These are phyloP conservation scores for Brachyalestes nurse DNA, from an alignment of 2,797 vertebrate genomes.

Conservation along the genomic window DNA sequence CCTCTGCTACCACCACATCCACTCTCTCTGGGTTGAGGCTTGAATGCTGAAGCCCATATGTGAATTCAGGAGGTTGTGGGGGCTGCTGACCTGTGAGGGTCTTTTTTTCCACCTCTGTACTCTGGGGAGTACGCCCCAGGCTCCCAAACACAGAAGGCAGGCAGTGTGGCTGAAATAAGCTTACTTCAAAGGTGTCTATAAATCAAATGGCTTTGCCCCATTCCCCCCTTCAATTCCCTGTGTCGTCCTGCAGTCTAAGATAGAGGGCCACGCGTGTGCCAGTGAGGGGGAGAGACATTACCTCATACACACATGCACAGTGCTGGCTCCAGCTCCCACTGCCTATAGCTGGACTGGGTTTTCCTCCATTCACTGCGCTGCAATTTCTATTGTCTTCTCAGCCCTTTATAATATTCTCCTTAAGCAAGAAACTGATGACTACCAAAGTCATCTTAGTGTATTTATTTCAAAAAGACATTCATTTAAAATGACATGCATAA, in stretches of 20 bases:
- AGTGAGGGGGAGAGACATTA: conserved; percentile 47
- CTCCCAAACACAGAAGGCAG: conserved; percentile 64
- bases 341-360: neutral
- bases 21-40: too few relatives aligned
- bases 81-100: conserved; percentile 60
- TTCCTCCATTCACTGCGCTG: conserved; percentile 17
- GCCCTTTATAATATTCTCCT: neutral
- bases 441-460: neutral
- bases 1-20: too few relatives aligned
- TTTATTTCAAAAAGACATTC: neutral
- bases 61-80: conserved; percentile 50
- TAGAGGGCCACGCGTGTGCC: conserved; percentile 46
- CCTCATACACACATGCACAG: conserved; percentile 48
- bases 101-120: conserved; percentile 40
- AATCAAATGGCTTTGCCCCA: conserved; percentile 72
- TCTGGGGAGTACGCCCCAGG: conserved; percentile 55
- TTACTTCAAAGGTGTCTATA: conserved; percentile 80
- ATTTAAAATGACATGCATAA: neutral
- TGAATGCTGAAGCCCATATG: conserved; percentile 54
- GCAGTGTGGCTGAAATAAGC: conserved; percentile 69
- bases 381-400: neutral
- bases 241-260: conserved; percentile 55
- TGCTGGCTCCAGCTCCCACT: conserved; percentile 22
- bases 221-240: conserved; percentile 47
- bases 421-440: conserved; percentile 2